phyloP scores from a whole-genome alignment of 2,797 vertebrate genomes.

The Anniella stebbinsi region DNA sequence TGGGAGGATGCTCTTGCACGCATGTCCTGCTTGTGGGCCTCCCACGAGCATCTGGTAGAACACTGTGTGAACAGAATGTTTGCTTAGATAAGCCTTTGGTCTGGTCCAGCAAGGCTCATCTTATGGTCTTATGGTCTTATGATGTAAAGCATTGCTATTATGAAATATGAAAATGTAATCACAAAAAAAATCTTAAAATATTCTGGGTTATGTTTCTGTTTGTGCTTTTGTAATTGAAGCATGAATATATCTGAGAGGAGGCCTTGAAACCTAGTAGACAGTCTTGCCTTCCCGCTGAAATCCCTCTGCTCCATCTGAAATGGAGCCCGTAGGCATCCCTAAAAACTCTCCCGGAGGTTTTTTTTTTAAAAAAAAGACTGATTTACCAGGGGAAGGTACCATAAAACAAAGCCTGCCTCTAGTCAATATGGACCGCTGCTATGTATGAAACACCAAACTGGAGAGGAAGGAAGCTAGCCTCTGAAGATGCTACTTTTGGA shows the following conservation, averaged over 20 bases:
- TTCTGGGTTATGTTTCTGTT: neutral
- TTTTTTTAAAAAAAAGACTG: neutral
- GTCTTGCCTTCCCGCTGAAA: neutral
- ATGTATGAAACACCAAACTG: neutral
- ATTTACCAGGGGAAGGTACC: neutral
- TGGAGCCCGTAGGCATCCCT: neutral
- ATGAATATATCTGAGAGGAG: neutral
- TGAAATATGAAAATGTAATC: neutral
- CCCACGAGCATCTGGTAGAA: no score
- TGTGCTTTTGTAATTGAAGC: neutral
- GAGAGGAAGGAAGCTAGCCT: neutral
- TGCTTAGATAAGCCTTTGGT: no score
- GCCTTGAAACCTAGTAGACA: neutral
- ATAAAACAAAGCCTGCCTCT: neutral
- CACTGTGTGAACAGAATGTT: no score
- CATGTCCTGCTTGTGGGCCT: no score
- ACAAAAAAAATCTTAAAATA: neutral
- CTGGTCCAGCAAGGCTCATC: no score
- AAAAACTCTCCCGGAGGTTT: neutral
- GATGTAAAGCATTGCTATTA: neutral
- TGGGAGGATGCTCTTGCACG: no score
- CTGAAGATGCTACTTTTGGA: neutral
- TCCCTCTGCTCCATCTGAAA: neutral
- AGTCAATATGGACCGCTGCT: neutral
- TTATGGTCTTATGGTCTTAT: no score